Conservation (phyloP, 1,140 invertebrate species). For the Cyphomyrmex costatus region DNA sequence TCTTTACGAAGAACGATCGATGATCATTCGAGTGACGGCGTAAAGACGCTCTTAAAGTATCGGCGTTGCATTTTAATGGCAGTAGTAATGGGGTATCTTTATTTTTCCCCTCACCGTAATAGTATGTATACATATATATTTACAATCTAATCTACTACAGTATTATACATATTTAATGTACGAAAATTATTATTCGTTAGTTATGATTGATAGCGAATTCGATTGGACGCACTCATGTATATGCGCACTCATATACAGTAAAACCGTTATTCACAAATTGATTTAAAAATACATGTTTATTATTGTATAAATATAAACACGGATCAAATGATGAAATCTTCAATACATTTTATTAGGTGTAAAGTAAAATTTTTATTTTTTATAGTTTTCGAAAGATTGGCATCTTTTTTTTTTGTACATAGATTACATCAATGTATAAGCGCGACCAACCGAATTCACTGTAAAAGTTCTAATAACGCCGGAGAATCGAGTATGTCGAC, state of each 20-base stretch:
- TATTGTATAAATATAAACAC: no score
- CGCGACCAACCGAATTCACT: no score
- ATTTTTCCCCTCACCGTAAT: conserved; percentile 53
- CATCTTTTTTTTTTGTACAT: no score
- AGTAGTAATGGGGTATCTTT: conserved; percentile 71
- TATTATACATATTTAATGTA: conserved; percentile 57
- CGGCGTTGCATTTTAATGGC: conserved; percentile 73
- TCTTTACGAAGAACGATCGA: conserved; percentile 38
- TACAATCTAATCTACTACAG: conserved; percentile 66
- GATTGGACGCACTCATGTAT: no score
- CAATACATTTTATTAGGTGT: no score
- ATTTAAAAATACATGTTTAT: no score
- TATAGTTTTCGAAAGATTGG: no score
- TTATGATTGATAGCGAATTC: conserved; percentile 41
- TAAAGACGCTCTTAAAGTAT: conserved; percentile 56
- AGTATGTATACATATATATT: conserved; percentile 61
- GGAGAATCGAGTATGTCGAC: conserved; percentile 63
- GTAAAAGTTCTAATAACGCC: conserved; percentile 48
- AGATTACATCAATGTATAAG: no score
- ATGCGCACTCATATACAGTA: no score
- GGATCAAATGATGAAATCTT: no score
- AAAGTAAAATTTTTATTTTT: no score
- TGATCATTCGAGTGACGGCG: conserved; percentile 20
- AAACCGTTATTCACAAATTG: no score
- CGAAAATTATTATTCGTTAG: conserved; percentile 45